phyloP scores from a whole-genome alignment of 2,888 invertebrate species.

The Coelogynopora nodosa region DNA sequence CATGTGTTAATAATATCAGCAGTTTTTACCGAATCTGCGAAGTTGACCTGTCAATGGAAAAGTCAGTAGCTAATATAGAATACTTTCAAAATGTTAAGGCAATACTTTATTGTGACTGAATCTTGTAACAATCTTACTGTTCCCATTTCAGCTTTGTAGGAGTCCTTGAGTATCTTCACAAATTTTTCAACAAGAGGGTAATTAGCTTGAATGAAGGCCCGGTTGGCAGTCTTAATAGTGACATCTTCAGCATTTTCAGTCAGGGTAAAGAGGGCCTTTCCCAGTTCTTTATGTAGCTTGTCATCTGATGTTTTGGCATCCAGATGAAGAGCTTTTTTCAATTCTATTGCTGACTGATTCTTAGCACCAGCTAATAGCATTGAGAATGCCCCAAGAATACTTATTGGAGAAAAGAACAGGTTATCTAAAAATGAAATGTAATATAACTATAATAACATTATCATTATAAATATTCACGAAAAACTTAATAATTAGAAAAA shows the following conservation, averaged over 20 bases:
- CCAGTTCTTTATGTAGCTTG: background rate
- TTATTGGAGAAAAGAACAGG: background rate
- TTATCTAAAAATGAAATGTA: background rate
- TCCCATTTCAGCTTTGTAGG: background rate
- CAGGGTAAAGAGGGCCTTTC: background rate
- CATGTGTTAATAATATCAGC: background rate
- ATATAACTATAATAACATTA: too few species aligned
- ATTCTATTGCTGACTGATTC: background rate
- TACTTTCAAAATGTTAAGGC: background rate
- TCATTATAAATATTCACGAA: too few species aligned
- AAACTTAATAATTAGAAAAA: too few species aligned
- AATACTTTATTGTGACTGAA: background rate
- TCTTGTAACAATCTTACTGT: background rate
- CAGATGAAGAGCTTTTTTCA: background rate
- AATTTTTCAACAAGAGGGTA: background rate
- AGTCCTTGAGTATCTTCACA: background rate
- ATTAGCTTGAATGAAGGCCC: background rate
- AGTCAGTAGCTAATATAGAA: background rate
- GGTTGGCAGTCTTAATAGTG: background rate
- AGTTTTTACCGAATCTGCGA: background rate
- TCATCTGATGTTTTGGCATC: background rate
- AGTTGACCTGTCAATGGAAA: background rate
- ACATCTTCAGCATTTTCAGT: background rate
- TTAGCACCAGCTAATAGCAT: background rate
- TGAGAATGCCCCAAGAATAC: conserved; percentile 2